Evolutionary conservation across 2,797 vertebrate genomes (phyloP).

Genomic region (Squalus acanthias): DNA sequence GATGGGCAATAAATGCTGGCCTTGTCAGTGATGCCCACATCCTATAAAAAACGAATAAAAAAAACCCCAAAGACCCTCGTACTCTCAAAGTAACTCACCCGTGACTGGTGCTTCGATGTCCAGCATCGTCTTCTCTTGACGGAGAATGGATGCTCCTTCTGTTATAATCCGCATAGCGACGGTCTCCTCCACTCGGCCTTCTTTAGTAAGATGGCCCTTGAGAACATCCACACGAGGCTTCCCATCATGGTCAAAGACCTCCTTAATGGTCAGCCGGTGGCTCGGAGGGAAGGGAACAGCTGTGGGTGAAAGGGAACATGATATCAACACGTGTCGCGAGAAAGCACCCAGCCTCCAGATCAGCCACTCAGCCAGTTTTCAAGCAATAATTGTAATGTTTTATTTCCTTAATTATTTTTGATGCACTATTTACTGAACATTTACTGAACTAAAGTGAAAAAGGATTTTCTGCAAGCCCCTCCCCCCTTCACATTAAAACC

Average conservation of each 20-base stretch:
- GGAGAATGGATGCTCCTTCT: constrained; percentile 86
- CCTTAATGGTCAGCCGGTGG: constrained; percentile 91
- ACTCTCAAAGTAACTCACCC: constrained; percentile 60
- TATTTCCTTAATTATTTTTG: neutral
- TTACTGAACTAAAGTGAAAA: neutral
- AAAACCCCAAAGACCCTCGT: no score
- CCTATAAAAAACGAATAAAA: no score
- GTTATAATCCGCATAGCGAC: constrained; percentile 90
- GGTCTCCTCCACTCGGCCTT: constrained; percentile 88
- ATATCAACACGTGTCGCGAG: neutral
- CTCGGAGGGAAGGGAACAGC: constrained; percentile 96
- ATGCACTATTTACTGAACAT: neutral
- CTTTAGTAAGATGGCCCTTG: constrained; percentile 96
- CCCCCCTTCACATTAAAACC: no score
- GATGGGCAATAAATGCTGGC: no score
- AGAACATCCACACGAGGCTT: constrained; percentile 95
- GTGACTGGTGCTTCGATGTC: constrained; percentile 97
- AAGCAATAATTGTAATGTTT: neutral
- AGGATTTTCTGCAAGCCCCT: neutral
- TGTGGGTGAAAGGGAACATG: constrained; percentile 49
- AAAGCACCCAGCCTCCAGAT: no score
- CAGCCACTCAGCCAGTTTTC: neutral
- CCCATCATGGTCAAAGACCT: constrained; percentile 94
- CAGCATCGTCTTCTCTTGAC: constrained; percentile 89
- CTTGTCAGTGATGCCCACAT: no score